Conservation (phyloP, 2,888 invertebrate species). For the Agriopis aurantiaria region DNA sequence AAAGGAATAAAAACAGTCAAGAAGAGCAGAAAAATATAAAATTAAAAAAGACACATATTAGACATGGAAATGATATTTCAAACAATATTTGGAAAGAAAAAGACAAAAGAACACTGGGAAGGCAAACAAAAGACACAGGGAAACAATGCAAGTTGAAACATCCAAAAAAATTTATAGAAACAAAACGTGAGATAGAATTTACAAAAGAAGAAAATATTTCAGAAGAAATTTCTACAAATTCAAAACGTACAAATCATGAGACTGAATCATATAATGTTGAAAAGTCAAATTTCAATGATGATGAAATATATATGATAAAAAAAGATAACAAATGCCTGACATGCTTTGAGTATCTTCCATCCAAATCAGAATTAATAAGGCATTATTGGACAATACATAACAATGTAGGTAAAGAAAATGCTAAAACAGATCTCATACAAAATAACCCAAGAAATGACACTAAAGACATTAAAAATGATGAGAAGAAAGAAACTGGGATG, state of each 20-base stretch:
- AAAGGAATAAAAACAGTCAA: not conserved
- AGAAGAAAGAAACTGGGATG: constrained; percentile 10
- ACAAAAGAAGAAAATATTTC: not conserved
- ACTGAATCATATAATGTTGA: not conserved
- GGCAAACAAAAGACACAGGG: not conserved
- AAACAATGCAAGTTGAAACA: not conserved
- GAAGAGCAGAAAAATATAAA: not conserved
- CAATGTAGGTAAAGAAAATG: constrained; percentile 5
- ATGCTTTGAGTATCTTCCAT: constrained; percentile 54
- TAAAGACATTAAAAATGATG: not conserved
- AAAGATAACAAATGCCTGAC: constrained; percentile 56
- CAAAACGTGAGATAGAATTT: not conserved
- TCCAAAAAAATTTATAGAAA: not conserved
- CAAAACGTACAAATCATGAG: not conserved
- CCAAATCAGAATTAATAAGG: constrained; percentile 53
- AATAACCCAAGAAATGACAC: constrained; percentile 14
- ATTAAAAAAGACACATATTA: not conserved
- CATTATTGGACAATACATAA: constrained; percentile 59
- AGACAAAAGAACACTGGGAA: not conserved
- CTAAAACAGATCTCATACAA: constrained; percentile 1
- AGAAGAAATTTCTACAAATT: not conserved
- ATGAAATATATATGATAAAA: not conserved
- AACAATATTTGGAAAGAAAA: not conserved
- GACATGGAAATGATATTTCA: not conserved
- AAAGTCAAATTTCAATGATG: not conserved